phyloP scores from a whole-genome alignment of 2,888 invertebrate genomes.

The Lysandra coridon region DNA sequence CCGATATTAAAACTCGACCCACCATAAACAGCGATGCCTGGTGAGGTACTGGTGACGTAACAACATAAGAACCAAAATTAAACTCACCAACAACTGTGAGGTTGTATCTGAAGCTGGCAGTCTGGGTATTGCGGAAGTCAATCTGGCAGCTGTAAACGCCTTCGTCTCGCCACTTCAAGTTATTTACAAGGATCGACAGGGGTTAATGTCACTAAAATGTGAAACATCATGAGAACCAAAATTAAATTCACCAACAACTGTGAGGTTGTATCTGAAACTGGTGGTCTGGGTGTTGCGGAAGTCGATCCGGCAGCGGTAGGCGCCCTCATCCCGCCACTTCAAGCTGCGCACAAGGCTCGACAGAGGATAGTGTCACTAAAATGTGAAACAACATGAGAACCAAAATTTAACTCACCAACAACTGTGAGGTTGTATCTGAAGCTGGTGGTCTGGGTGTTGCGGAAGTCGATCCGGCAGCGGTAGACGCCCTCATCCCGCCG shows the following conservation, averaged over 20 bases:
- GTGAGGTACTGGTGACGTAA: too few relatives aligned
- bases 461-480: constrained; percentile 94
- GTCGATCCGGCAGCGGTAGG: constrained; percentile 94
- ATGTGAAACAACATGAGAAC: neutral
- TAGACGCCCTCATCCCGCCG: constrained; percentile 94
- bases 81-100: constrained; percentile 94
- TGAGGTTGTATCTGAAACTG: constrained; percentile 93
- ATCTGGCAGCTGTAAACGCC: too few relatives aligned
- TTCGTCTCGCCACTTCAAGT: neutral
- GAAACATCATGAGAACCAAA: neutral
- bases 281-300: constrained; percentile 94
- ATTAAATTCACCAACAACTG: constrained; percentile 88
- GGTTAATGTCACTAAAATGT: neutral
- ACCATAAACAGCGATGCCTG: too few relatives aligned
- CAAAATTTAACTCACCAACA: constrained; percentile 84
- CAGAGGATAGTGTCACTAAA: too few relatives aligned
- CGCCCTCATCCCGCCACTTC: constrained; percentile 88
- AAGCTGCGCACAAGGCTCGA: too few relatives aligned
- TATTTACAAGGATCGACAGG: neutral
- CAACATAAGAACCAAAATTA: neutral
- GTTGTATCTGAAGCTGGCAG: constrained; percentile 93
- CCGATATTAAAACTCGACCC: too few relatives aligned
- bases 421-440: constrained; percentile 94
- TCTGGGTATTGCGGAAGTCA: constrained; percentile 90
- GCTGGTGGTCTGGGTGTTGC: constrained; percentile 93